phyloP scores from a whole-genome alignment of 2,888 invertebrate genomes.

The Trissolcus japonicus region DNA sequence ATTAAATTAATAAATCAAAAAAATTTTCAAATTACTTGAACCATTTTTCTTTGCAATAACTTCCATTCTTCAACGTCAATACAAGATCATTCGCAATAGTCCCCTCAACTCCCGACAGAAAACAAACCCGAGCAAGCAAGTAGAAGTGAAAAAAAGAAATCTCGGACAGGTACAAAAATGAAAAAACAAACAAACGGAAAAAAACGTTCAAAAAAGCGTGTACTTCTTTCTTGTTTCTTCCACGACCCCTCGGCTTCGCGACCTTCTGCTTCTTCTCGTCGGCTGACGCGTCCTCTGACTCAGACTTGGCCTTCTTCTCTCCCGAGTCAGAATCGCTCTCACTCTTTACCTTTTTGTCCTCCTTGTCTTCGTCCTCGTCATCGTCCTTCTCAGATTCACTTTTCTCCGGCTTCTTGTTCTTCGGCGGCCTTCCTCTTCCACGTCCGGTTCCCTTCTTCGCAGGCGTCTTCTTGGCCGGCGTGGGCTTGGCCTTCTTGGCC shows the following conservation, averaged over 20 bases:
- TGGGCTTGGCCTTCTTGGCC: conserved; percentile 65
- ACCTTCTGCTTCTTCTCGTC: too few species aligned
- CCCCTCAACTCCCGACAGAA: too few species aligned
- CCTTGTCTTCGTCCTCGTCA: conserved; percentile 53
- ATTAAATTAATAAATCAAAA: not conserved
- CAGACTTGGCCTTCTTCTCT: conserved; percentile 47
- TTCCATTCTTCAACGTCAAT: too few species aligned
- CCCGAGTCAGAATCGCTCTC: conserved; percentile 9
- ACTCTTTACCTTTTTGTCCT: conserved; percentile 26
- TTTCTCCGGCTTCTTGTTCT: conserved; percentile 48
- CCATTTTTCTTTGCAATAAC: not conserved
- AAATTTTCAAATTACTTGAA: conserved; percentile 3
- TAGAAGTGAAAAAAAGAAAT: too few species aligned
- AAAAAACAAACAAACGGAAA: too few species aligned
- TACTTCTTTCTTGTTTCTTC: conserved; percentile 31
- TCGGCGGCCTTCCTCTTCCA: conserved; percentile 58
- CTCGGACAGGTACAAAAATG: not conserved
- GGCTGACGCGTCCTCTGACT: conserved; percentile 56
- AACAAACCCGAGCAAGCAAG: too few species aligned
- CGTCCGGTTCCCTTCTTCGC: conserved; percentile 61
- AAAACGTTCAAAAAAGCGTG: not conserved
- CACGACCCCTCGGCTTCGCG: conserved; percentile 46
- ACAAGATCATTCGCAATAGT: too few species aligned
- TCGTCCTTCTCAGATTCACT: conserved; percentile 59
- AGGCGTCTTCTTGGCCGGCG: conserved; percentile 58